Base-by-base conservation (phyloP, 2,113 vertebrate species). In the Terrapene triunguis region DNA sequence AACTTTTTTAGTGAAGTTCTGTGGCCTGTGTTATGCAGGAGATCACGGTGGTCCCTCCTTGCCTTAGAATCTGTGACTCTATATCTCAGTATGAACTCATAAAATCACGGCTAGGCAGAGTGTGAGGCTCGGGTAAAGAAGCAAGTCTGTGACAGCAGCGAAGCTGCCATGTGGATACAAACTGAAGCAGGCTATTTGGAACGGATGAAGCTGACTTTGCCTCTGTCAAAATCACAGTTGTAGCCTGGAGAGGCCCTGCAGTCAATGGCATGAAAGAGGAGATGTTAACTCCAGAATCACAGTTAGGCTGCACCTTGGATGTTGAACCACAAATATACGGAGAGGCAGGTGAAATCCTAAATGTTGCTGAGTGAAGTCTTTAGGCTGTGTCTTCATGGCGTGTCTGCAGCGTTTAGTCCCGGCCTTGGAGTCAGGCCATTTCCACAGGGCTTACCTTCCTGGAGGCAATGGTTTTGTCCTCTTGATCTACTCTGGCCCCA, bases 121-220 rank as follows among this genome's bases (percentile, higher is more conserved):
- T 42, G 57, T 50, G 44, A 51, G 62, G 50, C 0, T 0, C 6
- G 80, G 62, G 44, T 0, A 0, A 29, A 81, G 59, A 57, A 69
- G 1, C 35, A 25, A 27, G 59, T 38, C 48, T 25, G 35, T 4
- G 50, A 42, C 50, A 27, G 72, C 35, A 76, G 79, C 32, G 50
- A 65, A 80, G 22, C 12, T 80, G 69, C 69, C 25, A 2, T 0
- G 0, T 29, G 12, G 51, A 17, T 57, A 25, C 10, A 76, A 35
- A 62, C 32, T 4, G n/a, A 80, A 88, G 4, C 8, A 79, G 69
- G 24, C 19, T 47, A 35, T 6, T 24, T 48, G 22, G 55, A 78
- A 87, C 16, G 14, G 42, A 42, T 55, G 11, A 65, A 93, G 50
- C 11, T 42, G 8, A 83, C 35, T 6, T 16, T 6, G 3, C 32